Evolutionary conservation across 2,888 invertebrate species (phyloP), one percentile per base, ranked within the genome.

Genomic region (Chaitophorus viminalis): DNA sequence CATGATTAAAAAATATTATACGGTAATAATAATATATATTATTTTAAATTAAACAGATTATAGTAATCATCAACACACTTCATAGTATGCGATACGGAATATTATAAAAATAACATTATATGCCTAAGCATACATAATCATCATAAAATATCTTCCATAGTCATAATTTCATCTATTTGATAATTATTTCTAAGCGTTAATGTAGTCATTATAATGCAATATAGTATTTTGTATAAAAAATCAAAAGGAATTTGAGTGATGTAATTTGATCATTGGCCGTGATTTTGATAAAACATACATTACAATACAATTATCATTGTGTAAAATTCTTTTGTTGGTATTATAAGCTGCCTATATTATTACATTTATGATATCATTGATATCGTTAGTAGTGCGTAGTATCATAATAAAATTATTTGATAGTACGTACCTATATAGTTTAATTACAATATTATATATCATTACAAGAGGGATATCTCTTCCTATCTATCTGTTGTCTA

Each of bases 211-310:
- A 33, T 54, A 54, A 54, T 77, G 54, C 52, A 77, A 31, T 76
- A 78, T 60, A 36, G 5, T 29, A 39, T 81, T 68, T 25, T 5
- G 46, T 46, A 9, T 46, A 46, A 54, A 75, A 83, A 54, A 83
- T 46, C 33, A 11, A 9, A 75, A 74, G 74, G 74, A 83, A 83
- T 83, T 83, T 21, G 5, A 21, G 18, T 72, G 52, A 21, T 52
- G 25, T 74, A 74, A 83, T 60, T 6, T 17, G 60, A 74, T 83
- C 74, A n/a, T 60, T 60, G 60, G 54, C 29, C 72, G 18, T 17
- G 18, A 74, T 83, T 83, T 74, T 36, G 74, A 83, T 83, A 75
- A 83, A 83, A 83, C 60, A 21, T 52, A 78, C 31, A 74, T 33
- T 72, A 33, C 36, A 31, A 54, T 21, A n/a, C 17, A 75, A 39